Evolutionary conservation across 1,140 invertebrate species (phyloP), one percentile per base, ranked within the genome.

Genomic region (Scaptodrosophila lebanonensis): DNA sequence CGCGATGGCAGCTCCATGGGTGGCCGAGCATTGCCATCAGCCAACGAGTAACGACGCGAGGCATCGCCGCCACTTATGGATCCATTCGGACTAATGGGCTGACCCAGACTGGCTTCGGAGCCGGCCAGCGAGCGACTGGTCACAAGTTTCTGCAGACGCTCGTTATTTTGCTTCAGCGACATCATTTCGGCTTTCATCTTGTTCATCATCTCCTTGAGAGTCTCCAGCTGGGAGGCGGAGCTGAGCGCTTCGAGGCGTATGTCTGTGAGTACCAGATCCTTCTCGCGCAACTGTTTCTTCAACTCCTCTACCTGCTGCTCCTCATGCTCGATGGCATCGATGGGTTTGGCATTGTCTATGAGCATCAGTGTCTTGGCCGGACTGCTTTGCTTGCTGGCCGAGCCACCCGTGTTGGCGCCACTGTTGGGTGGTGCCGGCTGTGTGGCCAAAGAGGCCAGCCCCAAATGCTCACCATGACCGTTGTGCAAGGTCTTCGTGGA

Each of bases 101-200:
- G 91, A 70, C 87, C 92, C 48, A 95, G 86, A 20, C 93, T 95
- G 51, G 90, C 93, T 63, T 94, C 93, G 5, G 93, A 95, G 1
- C 94, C 94, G 1, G 93, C 93, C 27, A 95, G 82, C 0, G 94
- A 95, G 70, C 95, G 92, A 16, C 91, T 93, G 2, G 93, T 93
- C 1, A 97, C 94, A 63, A 97, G 88, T 65, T 95, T 91, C 75
- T 98, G 96, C 0, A 99, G 89, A 25, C 97, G 90, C 75, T 98
- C 96, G 87, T 99, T 99, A 85, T 99, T 98, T 77, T 98, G 96
- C 85, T 98, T 98, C 66, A 99, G 88, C 70, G 94, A 96, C 66
- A 96, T 88, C 96, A 99, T 98, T 88, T 99, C 97, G 85, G 94
- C 94, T 88, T 95, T 93, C 96, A 99, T 97, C 88, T 97, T 97